A percentile compares a stretch with the other conserved stretches of the same genome.
Evolutionary conservation across 2,113 vertebrate species (phyloP).

Genomic region (Lanius collurio): DNA sequence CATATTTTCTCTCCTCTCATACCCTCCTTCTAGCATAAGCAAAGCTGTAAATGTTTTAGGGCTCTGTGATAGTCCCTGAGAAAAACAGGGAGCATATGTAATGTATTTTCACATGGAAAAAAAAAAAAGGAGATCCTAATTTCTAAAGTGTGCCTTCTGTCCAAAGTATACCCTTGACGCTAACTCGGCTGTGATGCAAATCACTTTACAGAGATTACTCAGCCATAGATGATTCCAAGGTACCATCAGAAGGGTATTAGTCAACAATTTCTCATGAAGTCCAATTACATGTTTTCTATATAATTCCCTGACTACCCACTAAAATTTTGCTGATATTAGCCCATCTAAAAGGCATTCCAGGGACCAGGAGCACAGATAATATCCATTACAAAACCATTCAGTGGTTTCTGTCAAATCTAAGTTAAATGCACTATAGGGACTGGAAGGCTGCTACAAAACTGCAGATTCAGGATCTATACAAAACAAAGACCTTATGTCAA

Average conservation of each 20-base stretch:
- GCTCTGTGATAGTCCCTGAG: conserved; percentile 61
- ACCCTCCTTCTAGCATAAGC: not conserved
- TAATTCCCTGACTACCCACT: conserved; percentile 71
- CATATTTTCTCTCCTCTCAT: conserved; percentile 24
- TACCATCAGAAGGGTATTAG: conserved; percentile 62
- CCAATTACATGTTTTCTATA: conserved; percentile 72
- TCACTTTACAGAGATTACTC: conserved; percentile 71
- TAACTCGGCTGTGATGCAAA: conserved; percentile 59
- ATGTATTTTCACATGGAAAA: conserved; percentile 62
- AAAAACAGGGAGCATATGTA: conserved; percentile 73
- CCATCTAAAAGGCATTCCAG: conserved; percentile 71
- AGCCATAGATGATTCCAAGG: conserved; percentile 56
- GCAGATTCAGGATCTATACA: conserved; percentile 56
- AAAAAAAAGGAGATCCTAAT: conserved; percentile 44
- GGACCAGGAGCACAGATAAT: conserved; percentile 55
- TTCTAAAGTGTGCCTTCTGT: conserved; percentile 70
- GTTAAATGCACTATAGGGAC: conserved; percentile 68
- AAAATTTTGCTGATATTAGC: conserved; percentile 77
- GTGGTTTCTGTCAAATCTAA: conserved; percentile 66
- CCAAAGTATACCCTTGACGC: conserved; percentile 67
- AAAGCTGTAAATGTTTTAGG: conserved; percentile 70
- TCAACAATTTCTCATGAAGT: conserved; percentile 65
- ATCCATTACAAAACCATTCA: conserved; percentile 65
- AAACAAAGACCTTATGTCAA: conserved; percentile 54
- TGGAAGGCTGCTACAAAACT: conserved; percentile 49